phyloP scores from a whole-genome alignment of 2,888 invertebrate genomes.

The Xanthia togata region DNA sequence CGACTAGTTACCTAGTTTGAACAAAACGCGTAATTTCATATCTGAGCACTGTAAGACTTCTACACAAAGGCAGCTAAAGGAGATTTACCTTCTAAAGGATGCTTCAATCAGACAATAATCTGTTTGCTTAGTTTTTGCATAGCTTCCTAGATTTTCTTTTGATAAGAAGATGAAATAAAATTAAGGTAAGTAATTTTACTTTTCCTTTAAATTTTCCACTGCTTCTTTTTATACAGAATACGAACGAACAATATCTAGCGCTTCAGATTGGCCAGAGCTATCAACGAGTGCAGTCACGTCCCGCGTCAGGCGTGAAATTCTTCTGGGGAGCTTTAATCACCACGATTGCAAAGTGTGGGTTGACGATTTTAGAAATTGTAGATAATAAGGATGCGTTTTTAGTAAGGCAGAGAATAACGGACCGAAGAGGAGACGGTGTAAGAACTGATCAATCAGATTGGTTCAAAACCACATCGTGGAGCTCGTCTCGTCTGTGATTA shows the following conservation, averaged over 20 bases:
- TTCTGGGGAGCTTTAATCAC: too few species aligned
- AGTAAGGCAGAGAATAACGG: background rate
- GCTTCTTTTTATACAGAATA: background rate
- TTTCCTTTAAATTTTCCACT: background rate
- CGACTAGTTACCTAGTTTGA: background rate
- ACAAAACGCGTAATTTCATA: conserved; percentile 41
- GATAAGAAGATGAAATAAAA: background rate
- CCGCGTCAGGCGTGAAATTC: too few species aligned
- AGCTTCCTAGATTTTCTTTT: conserved; percentile 16
- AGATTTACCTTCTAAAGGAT: conserved; percentile 30
- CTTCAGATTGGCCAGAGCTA: too few species aligned
- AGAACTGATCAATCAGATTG: too few species aligned
- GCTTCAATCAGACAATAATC: conserved; percentile 30
- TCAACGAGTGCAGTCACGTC: too few species aligned
- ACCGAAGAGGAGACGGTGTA: background rate
- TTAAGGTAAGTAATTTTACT: background rate
- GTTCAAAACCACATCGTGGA: too few species aligned
- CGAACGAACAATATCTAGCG: background rate
- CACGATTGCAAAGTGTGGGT: too few species aligned
- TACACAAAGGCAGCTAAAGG: conserved; percentile 38
- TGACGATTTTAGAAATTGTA: too few species aligned
- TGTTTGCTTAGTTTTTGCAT: conserved; percentile 24
- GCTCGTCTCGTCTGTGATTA: too few species aligned
- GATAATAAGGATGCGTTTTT: too few species aligned
- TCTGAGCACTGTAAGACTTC: conserved; percentile 4